Conservation (phyloP, 53 echinoderm and acorn worm species). For the Stichopus horrens region DNA sequence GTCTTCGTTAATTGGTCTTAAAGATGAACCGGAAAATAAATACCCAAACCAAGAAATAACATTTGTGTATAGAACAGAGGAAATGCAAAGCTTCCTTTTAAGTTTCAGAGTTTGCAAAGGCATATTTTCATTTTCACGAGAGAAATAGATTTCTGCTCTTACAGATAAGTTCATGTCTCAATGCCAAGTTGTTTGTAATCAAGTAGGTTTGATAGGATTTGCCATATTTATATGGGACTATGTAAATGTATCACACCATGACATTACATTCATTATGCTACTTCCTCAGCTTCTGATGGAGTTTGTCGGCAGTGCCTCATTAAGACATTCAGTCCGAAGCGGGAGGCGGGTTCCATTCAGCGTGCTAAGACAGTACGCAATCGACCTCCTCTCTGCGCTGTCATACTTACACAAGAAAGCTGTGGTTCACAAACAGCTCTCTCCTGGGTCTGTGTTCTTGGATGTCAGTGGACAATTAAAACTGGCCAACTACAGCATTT, state of each 20-base stretch:
- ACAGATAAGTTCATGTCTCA: no score
- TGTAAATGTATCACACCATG: background rate
- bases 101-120: no score
- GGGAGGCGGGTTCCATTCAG: conserved; percentile 61
- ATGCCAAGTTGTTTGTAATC: no score
- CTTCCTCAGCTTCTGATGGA: conserved; percentile 79
- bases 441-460: conserved; percentile 74
- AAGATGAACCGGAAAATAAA: no score
- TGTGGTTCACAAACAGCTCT: conserved; percentile 90
- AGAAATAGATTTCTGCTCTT: no score
- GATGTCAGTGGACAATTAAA: conserved; percentile 68
- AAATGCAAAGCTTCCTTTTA: no score
- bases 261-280: background rate
- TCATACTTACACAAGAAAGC: conserved; percentile 83
- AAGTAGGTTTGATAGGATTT: no score
- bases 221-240: no score
- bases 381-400: conserved; percentile 74
- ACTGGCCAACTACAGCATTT: conserved; percentile 89
- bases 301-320: conserved; percentile 78
- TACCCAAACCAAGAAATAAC: no score
- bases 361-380: conserved; percentile 73
- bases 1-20: no score
- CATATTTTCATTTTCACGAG: no score
- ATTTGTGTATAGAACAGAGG: no score
- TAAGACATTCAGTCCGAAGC: conserved; percentile 58